A percentile compares a stretch with the other conserved stretches of the same genome.
Conservation (phyloP, 2,888 invertebrate genomes). For the Drosophila borborema region DNA sequence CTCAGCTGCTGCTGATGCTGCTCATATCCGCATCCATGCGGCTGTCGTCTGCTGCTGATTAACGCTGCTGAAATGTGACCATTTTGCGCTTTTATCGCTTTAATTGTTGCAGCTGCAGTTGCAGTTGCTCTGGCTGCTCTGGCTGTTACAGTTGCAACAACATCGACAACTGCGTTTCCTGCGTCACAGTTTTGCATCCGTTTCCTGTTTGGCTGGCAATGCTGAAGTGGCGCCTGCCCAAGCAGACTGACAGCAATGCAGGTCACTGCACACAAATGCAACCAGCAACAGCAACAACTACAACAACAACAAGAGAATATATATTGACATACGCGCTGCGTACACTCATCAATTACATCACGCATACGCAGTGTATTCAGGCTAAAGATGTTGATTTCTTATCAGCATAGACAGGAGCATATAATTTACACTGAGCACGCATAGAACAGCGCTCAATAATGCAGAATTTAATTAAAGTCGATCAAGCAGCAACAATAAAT, state of each 20-base stretch:
- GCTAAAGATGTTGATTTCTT: conserved; percentile 50
- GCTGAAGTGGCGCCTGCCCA: conserved; percentile 35
- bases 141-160: conserved; percentile 14
- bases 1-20: conserved; percentile 10
- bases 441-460: conserved; percentile 4
- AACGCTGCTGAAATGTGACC: conserved; percentile 68
- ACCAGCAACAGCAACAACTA: background rate
- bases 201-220: conserved; percentile 45
- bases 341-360: conserved; percentile 53
- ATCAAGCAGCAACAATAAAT: conserved; percentile 14
- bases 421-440: conserved; percentile 1
- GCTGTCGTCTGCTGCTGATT: conserved; percentile 65
- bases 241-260: conserved; percentile 63
- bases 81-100: conserved; percentile 75
- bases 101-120: conserved; percentile 66
- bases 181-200: conserved; percentile 77
- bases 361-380: conserved; percentile 44
- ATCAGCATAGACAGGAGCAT: conserved; percentile 20
- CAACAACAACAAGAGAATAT: background rate
- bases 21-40: conserved; percentile 41
- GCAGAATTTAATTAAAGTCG: conserved; percentile 34
- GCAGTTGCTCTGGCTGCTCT: conserved; percentile 14
- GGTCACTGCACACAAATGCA: conserved; percentile 53
- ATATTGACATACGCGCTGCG: conserved; percentile 4
- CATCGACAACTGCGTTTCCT: conserved; percentile 53